Evolutionary conservation across 2,113 vertebrate species (phyloP).

Genomic region (Ptilonorhynchus violaceus): DNA sequence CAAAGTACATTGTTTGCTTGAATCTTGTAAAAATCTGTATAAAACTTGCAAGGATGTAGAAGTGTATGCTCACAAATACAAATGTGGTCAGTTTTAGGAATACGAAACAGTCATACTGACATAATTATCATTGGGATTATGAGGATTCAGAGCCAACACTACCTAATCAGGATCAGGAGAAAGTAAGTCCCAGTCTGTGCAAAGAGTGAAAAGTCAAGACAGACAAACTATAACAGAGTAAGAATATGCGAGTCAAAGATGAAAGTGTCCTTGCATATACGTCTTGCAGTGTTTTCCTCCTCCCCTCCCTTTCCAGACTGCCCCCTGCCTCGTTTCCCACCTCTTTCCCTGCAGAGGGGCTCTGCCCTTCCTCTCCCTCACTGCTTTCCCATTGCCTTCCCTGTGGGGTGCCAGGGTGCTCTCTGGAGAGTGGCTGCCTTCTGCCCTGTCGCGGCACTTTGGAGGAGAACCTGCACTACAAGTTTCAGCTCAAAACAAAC

Average conservation of each 20-base stretch:
- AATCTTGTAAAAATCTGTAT: neutral
- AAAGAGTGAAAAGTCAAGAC: neutral
- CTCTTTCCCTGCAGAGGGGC: neutral
- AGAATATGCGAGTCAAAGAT: neutral
- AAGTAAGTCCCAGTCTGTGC: neutral
- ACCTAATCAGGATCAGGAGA: neutral
- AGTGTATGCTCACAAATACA: neutral
- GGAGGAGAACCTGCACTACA: slow-evolving; percentile 48
- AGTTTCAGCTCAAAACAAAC: slow-evolving; percentile 65
- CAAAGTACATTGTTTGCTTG: neutral
- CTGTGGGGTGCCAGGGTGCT: neutral
- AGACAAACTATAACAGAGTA: neutral
- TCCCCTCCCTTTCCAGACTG: neutral
- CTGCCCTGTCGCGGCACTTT: neutral
- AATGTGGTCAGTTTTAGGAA: neutral
- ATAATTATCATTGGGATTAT: neutral
- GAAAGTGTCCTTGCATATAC: neutral
- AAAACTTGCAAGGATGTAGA: neutral
- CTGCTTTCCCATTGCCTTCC: neutral
- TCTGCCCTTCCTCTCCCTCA: neutral
- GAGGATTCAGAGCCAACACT: neutral
- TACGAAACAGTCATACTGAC: neutral
- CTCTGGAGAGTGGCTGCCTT: neutral
- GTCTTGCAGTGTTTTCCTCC: neutral
- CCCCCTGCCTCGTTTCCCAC: neutral